These are phyloP conservation scores for Thereva nobilitata DNA, from an alignment of 2,888 invertebrate species.

Conservation along the genomic window DNA sequence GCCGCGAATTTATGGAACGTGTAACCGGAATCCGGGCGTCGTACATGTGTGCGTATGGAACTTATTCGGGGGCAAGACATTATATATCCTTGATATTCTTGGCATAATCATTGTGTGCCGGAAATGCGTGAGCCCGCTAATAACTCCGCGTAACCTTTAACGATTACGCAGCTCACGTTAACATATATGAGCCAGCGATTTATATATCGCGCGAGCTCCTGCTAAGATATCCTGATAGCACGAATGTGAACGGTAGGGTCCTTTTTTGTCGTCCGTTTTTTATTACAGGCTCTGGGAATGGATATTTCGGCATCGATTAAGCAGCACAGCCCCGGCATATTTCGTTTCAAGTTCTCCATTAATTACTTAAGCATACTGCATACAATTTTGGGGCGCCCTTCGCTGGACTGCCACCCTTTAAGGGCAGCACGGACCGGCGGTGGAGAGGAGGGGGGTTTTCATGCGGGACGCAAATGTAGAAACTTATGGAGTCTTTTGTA, in stretches of 20 bases:
- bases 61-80: not conserved
- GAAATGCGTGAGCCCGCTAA: slow-evolving; percentile 42
- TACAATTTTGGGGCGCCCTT: no score
- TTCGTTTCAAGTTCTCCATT: no score
- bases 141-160: slow-evolving; percentile 40
- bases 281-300: no score
- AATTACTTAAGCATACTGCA: no score
- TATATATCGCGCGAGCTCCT: slow-evolving; percentile 36
- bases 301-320: no score
- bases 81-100: not conserved
- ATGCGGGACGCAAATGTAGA: no score
- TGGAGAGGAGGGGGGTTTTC: no score
- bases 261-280: no score
- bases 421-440: no score
- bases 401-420: no score
- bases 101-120: slow-evolving; percentile 29
- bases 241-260: not conserved
- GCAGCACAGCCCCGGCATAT: no score
- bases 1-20: slow-evolving; percentile 39
- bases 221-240: slow-evolving; percentile 12
- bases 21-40: slow-evolving; percentile 39
- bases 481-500: not conserved
- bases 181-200: slow-evolving; percentile 39
- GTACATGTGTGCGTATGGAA: slow-evolving; percentile 30
- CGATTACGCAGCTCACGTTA: slow-evolving; percentile 32